Conservation (phyloP, 2,797 vertebrate species). For the Protosalanx chinensis region DNA sequence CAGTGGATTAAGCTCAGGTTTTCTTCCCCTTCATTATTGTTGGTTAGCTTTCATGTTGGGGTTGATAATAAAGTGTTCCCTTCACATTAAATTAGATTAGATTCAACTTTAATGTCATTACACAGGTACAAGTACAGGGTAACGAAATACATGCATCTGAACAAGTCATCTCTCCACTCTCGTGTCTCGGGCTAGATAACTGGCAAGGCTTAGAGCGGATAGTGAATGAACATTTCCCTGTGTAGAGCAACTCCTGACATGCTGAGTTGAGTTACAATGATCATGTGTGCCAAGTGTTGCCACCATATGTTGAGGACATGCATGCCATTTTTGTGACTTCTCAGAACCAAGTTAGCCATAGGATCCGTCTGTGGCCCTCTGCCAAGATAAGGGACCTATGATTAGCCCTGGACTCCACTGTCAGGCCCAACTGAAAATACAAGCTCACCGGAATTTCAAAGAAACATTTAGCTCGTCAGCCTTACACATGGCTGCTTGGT, state of each 20-base stretch:
- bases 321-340: constrained; percentile 17
- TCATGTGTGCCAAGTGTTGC: constrained; percentile 21
- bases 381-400: constrained; percentile 7
- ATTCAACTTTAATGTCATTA: too few relatives aligned
- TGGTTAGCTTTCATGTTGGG: too few relatives aligned
- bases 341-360: constrained; percentile 11
- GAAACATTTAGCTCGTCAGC: not conserved
- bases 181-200: not conserved
- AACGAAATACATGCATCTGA: not conserved
- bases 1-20: too few relatives aligned
- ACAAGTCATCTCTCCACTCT: not conserved
- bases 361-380: constrained; percentile 28
- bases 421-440: not conserved
- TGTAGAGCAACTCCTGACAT: not conserved
- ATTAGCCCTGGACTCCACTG: constrained; percentile 16
- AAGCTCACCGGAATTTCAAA: not conserved
- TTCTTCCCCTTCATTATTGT: too few relatives aligned
- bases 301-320: constrained; percentile 5
- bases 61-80: too few relatives aligned
- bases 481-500: not conserved
- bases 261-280: not conserved
- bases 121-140: too few relatives aligned
- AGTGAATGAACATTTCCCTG: not conserved
- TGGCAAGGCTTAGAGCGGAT: not conserved
- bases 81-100: too few relatives aligned